Evolutionary conservation across 2,888 invertebrate species (phyloP).

Genomic region (Lacanobia oleracea): DNA sequence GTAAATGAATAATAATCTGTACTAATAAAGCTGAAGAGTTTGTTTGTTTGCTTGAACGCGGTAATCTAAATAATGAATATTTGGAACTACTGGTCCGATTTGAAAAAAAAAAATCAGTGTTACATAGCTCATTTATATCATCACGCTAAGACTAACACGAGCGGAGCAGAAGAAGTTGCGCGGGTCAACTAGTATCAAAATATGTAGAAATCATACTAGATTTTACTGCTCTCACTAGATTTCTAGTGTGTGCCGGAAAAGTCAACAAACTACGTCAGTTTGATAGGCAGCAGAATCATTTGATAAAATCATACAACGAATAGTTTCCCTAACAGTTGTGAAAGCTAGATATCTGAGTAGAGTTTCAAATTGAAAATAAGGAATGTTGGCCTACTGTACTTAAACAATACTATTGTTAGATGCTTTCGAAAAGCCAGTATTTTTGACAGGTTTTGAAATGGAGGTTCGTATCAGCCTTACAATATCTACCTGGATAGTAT

Average conservation of each 20-base stretch:
- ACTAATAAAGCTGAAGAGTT: no score
- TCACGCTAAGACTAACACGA: no score
- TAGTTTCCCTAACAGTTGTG: constrained; percentile 21
- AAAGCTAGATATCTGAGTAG: constrained; percentile 25
- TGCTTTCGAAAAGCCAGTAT: neutral
- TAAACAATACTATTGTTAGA: neutral
- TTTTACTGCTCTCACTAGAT: neutral
- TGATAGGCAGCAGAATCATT: constrained; percentile 50
- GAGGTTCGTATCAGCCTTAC: neutral
- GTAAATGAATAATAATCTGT: no score
- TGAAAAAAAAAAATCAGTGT: no score
- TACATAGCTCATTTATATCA: no score
- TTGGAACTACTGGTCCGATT: no score
- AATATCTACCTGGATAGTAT: neutral
- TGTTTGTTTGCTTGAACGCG: no score
- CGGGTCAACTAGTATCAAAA: no score
- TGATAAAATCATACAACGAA: constrained; percentile 34
- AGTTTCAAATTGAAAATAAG: constrained; percentile 1
- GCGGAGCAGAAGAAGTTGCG: no score
- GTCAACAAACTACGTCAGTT: constrained; percentile 11
- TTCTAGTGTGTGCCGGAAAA: constrained; percentile 28
- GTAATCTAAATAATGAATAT: no score
- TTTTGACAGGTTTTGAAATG: neutral
- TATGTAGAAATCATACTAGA: neutral
- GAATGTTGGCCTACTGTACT: neutral